phyloP scores from a whole-genome alignment of 1,140 invertebrate species.

The Drosophila pectinifera region DNA sequence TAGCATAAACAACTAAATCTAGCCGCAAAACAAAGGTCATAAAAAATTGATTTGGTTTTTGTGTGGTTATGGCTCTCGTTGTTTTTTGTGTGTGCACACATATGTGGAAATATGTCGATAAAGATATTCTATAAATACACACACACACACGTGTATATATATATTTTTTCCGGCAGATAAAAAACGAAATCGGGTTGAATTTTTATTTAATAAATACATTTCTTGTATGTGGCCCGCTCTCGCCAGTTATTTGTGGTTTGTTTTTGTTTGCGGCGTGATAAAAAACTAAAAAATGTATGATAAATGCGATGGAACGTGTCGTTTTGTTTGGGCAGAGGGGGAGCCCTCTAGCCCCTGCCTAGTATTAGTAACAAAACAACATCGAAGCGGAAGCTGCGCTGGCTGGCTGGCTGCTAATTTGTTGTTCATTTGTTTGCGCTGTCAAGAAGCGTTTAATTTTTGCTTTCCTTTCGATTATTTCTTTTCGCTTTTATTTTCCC shows the following conservation, averaged over 20 bases:
- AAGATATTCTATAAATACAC: conserved; percentile 42
- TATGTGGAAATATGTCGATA: conserved; percentile 39
- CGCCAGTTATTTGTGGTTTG: conserved; percentile 24
- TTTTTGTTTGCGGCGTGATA: conserved; percentile 58
- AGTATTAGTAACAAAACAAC: conserved; percentile 22
- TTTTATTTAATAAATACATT: conserved; percentile 34
- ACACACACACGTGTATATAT: background rate
- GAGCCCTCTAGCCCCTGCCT: background rate
- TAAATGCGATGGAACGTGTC: conserved; percentile 49
- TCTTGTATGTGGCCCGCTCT: conserved; percentile 14
- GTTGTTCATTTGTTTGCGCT: conserved; percentile 53
- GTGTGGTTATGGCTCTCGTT: background rate
- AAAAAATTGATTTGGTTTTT: conserved; percentile 35
- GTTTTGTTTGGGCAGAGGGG: conserved; percentile 27
- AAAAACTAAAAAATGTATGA: conserved; percentile 23
- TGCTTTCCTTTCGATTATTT: conserved; percentile 16
- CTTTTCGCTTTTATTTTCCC: conserved; percentile 8
- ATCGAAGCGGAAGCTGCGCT: conserved; percentile 38
- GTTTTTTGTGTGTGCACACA: conserved; percentile 23
- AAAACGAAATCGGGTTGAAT: conserved; percentile 10
- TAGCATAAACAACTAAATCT: conserved; percentile 46
- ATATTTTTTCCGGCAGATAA: conserved; percentile 22
- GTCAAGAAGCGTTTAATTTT: conserved; percentile 44
- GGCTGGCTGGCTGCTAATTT: conserved; percentile 41
- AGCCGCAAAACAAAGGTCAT: conserved; percentile 37